These are phyloP conservation scores for Hippocampus zosterae DNA, from an alignment of 2,113 vertebrate genomes.

Conservation along the genomic window DNA sequence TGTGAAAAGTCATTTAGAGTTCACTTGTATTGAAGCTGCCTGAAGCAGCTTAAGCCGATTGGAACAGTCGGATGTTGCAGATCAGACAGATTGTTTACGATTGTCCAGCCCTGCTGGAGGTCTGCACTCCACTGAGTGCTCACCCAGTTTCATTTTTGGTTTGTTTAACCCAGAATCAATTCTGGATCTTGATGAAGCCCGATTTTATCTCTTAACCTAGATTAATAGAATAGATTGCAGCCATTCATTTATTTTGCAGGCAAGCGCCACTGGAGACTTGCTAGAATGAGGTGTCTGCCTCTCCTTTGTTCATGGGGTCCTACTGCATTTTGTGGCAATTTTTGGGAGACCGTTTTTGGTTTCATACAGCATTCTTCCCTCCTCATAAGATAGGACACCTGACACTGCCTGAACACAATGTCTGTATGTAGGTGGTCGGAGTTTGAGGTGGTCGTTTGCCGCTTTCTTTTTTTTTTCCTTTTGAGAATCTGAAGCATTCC, in stretches of 20 bases:
- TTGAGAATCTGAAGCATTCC: constrained; percentile 49
- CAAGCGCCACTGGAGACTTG: background rate
- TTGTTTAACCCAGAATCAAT: too few species aligned
- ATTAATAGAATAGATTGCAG: background rate
- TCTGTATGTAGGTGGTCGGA: background rate
- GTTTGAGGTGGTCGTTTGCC: background rate
- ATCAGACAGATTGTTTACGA: too few species aligned
- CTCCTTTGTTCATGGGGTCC: constrained; percentile 14
- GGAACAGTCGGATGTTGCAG: too few species aligned
- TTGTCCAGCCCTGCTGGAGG: too few species aligned
- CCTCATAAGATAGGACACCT: constrained; percentile 53
- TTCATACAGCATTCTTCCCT: constrained; percentile 31
- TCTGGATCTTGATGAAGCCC: too few species aligned
- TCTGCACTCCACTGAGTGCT: too few species aligned
- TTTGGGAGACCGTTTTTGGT: constrained; percentile 43
- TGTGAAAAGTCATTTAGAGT: too few species aligned
- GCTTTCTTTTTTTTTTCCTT: constrained; percentile 4
- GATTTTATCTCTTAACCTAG: background rate
- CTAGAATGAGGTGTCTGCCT: background rate
- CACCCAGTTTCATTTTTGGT: too few species aligned
- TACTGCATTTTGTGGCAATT: constrained; percentile 22
- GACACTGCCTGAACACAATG: constrained; percentile 46
- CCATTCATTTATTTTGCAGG: background rate
- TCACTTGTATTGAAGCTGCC: too few species aligned
- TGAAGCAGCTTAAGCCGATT: too few species aligned